Evolutionary conservation across 2,797 vertebrate genomes (phyloP).

Genomic region (Parambassis ranga): DNA sequence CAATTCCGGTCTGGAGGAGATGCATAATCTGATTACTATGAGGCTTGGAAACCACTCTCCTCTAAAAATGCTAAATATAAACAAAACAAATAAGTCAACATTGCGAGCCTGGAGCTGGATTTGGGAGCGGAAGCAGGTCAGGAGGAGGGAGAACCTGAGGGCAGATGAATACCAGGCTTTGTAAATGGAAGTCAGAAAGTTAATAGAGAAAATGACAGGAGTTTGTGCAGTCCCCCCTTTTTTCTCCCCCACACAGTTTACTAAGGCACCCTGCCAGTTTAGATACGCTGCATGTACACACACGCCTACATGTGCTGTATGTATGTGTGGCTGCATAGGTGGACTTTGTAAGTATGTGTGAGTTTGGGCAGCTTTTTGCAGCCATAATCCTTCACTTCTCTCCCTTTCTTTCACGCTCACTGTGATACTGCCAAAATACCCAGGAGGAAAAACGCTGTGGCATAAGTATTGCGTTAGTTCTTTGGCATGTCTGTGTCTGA

Average conservation of each 20-base stretch:
- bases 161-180: constrained; percentile 81
- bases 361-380: constrained; percentile 27
- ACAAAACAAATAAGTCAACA: constrained; percentile 74
- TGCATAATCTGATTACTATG: constrained; percentile 48
- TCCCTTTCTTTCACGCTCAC: neutral
- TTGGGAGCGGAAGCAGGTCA: constrained; percentile 73
- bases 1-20: constrained; percentile 32
- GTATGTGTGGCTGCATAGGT: constrained; percentile 12
- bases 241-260: constrained; percentile 68
- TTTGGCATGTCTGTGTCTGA: constrained; percentile 49
- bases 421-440: constrained; percentile 30
- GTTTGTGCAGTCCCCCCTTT: constrained; percentile 57
- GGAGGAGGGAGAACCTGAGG: constrained; percentile 59
- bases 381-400: constrained; percentile 13
- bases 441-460: constrained; percentile 33
- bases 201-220: constrained; percentile 79
- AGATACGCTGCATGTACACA: constrained; percentile 53
- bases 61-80: constrained; percentile 76
- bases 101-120: constrained; percentile 55
- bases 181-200: constrained; percentile 68
- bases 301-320: constrained; percentile 13
- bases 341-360: constrained; percentile 33
- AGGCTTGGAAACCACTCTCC: constrained; percentile 42
- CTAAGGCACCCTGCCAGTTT: constrained; percentile 73
- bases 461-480: constrained; percentile 48